These are phyloP conservation scores for Synchiropus splendidus DNA, from an alignment of 2,113 vertebrate genomes.

Conservation along the genomic window DNA sequence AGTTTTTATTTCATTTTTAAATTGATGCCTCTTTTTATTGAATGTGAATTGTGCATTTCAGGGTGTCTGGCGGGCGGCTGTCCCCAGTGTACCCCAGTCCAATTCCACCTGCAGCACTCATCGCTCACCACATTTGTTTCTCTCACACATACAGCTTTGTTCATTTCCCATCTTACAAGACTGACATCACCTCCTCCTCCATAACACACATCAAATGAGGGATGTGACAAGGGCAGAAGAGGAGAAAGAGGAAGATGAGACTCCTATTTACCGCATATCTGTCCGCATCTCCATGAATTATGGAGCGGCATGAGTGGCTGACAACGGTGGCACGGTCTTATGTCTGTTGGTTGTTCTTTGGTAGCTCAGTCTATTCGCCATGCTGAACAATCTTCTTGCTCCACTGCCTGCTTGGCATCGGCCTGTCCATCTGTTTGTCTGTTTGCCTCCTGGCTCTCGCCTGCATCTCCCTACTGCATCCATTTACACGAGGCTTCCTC, in stretches of 20 bases:
- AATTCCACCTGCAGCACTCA: constrained; percentile 52
- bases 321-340: constrained; percentile 42
- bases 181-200: constrained; percentile 53
- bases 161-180: constrained; percentile 51
- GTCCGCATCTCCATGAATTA: constrained; percentile 48
- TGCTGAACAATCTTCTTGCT: constrained; percentile 66
- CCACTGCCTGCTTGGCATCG: constrained; percentile 63
- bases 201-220: constrained; percentile 56
- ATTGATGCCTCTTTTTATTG: constrained; percentile 1
- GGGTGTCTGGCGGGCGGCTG: constrained; percentile 19
- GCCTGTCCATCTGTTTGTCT: constrained; percentile 69
- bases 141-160: constrained; percentile 45
- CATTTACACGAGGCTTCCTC: constrained; percentile 56
- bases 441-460: constrained; percentile 63
- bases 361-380: constrained; percentile 53
- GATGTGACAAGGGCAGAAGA: constrained; percentile 58
- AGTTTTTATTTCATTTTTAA: no score
- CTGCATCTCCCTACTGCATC: constrained; percentile 54
- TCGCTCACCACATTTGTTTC: constrained; percentile 35
- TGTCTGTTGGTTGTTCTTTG: constrained; percentile 55
- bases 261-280: constrained; percentile 56
- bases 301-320: constrained; percentile 38
- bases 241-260: constrained; percentile 49
- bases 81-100: constrained; percentile 42
- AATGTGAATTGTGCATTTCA: constrained; percentile 20